Conservation (phyloP, 2,113 vertebrate genomes). For the Phainopepla nitens region DNA sequence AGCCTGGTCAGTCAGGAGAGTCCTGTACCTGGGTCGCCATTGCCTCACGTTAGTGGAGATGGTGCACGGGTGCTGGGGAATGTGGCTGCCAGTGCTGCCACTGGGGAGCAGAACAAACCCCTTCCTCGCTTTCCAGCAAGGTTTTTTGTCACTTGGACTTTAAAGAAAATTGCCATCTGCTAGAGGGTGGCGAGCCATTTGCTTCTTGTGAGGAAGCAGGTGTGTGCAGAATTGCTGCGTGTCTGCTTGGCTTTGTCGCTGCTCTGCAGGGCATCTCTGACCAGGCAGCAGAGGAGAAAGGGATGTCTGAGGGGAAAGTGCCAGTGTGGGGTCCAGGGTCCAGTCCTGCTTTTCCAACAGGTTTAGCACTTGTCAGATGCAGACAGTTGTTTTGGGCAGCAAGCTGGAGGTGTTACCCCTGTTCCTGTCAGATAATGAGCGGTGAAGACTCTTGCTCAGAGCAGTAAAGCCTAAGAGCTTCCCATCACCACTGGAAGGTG, state of each 20-base stretch:
- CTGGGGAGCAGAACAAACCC: background rate
- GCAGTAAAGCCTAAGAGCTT: background rate
- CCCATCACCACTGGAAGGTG: background rate
- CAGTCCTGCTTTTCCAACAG: background rate
- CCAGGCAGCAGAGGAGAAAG: background rate
- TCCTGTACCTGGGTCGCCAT: background rate
- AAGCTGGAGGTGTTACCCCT: background rate
- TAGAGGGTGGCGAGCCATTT: slow-evolving; percentile 3
- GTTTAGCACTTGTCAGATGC: background rate
- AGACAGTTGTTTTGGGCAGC: background rate
- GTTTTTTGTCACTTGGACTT: slow-evolving; percentile 27
- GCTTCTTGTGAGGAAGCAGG: slow-evolving; percentile 13
- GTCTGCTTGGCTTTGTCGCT: background rate
- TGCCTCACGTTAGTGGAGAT: background rate
- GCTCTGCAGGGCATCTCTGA: background rate
- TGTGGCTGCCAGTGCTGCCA: background rate
- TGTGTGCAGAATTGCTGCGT: background rate
- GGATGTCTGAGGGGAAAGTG: background rate
- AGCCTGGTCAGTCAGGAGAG: background rate
- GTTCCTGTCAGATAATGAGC: background rate
- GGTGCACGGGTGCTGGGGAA: background rate
- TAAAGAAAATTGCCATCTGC: slow-evolving; percentile 39
- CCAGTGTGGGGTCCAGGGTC: background rate
- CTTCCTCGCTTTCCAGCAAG: background rate
- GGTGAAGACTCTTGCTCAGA: background rate